Conservation (phyloP, 2,888 invertebrate genomes). For the Lasioglossum oenotherae region DNA sequence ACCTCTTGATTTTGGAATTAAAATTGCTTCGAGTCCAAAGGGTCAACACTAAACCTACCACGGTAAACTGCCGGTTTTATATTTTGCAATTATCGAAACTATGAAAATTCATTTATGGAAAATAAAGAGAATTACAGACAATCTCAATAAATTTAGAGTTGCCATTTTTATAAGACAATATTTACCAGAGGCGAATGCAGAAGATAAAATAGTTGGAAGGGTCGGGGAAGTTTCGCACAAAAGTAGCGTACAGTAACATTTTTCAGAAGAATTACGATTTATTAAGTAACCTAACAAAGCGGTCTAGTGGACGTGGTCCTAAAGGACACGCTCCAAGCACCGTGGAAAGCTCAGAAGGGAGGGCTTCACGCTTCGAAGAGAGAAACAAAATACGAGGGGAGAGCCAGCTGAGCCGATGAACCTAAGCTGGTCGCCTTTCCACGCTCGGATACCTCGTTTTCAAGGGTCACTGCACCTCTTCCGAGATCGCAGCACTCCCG, state of each 20-base stretch:
- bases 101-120: too few relatives aligned
- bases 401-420: background rate
- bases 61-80: too few relatives aligned
- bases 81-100: too few relatives aligned
- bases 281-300: background rate
- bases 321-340: background rate
- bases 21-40: too few relatives aligned
- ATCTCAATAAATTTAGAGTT: too few relatives aligned
- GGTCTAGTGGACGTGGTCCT: background rate
- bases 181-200: too few relatives aligned
- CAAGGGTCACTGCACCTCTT: background rate
- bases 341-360: background rate
- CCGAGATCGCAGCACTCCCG: background rate
- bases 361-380: background rate
- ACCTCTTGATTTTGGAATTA: too few relatives aligned
- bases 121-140: too few relatives aligned
- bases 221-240: background rate
- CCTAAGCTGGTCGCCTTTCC: background rate
- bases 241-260: background rate
- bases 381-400: background rate
- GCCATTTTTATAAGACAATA: too few relatives aligned
- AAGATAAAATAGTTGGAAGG: too few relatives aligned
- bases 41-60: too few relatives aligned
- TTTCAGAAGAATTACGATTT: background rate
- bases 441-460: background rate